Percentiles rank a stretch among this genome's conserved stretches.
phyloP scores from a whole-genome alignment of 1,140 invertebrate species.

The Brachionus calyciflorus region DNA sequence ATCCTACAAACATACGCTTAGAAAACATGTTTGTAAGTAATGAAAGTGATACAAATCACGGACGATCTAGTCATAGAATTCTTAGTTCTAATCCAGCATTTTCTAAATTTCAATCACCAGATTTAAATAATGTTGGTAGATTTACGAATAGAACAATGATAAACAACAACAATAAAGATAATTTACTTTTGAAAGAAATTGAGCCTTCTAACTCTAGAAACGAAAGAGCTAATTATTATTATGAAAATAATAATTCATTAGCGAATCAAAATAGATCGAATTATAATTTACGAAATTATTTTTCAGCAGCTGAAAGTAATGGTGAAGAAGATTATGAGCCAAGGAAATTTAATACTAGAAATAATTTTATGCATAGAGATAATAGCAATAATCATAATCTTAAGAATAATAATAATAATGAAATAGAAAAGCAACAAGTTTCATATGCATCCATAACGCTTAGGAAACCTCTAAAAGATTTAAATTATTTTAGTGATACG shows the following conservation, averaged over 20 bases:
- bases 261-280: background rate
- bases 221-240: background rate
- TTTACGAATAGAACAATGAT: too few relatives aligned
- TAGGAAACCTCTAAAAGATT: slow-evolving; percentile 42
- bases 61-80: background rate
- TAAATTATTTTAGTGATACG: slow-evolving; percentile 47
- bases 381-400: too few relatives aligned
- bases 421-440: slow-evolving; percentile 26
- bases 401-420: slow-evolving; percentile 4
- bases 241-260: background rate
- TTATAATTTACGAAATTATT: background rate
- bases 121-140: too few relatives aligned
- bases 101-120: background rate
- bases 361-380: background rate
- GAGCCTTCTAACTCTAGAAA: background rate
- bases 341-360: background rate
- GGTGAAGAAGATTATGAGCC: slow-evolving; percentile 35
- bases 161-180: slow-evolving; percentile 3
- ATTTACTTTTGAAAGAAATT: background rate
- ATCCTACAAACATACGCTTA: background rate
- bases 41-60: background rate
- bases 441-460: slow-evolving; percentile 46
- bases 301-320: slow-evolving; percentile 16
- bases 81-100: slow-evolving; percentile 1
- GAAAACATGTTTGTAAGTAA: background rate